Evolutionary conservation across 2,888 invertebrate species (phyloP).

Genomic region (Calliphora vomitoria): DNA sequence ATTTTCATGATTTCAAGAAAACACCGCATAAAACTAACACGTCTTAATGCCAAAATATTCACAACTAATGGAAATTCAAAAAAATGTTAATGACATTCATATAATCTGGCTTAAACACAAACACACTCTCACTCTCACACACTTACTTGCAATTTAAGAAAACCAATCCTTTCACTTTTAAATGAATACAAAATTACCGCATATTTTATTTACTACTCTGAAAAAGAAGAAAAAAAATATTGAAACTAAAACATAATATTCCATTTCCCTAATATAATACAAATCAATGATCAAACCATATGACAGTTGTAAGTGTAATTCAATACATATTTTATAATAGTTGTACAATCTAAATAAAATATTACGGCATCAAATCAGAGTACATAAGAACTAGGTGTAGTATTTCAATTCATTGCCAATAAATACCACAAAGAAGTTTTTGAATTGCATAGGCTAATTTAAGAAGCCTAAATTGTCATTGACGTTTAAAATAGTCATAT

Average conservation of each 20-base stretch:
- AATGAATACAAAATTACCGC: neutral
- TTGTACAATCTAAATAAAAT: slow-evolving; percentile 4
- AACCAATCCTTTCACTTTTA: slow-evolving; percentile 46
- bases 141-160: neutral
- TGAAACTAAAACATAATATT: neutral
- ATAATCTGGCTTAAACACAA: neutral
- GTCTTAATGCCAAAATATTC: neutral
- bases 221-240: slow-evolving; percentile 1
- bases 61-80: neutral
- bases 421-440: neutral
- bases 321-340: slow-evolving; percentile 35
- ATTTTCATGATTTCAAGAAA: neutral
- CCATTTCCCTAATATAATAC: slow-evolving; percentile 16
- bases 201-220: neutral
- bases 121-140: neutral
- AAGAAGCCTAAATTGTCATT: slow-evolving; percentile 1
- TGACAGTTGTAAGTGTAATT: slow-evolving; percentile 16
- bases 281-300: slow-evolving; percentile 32
- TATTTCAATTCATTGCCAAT: too few species aligned
- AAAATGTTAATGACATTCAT: slow-evolving; percentile 48
- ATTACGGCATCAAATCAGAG: neutral
- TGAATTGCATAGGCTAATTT: too few species aligned
- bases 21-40: neutral
- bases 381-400: too few species aligned
- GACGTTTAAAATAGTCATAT: slow-evolving; percentile 12